A percentile compares a stretch with the other conserved stretches of the same genome.
phyloP scores from a whole-genome alignment of 1,140 invertebrate genomes.

The Diorhabda elongata region DNA sequence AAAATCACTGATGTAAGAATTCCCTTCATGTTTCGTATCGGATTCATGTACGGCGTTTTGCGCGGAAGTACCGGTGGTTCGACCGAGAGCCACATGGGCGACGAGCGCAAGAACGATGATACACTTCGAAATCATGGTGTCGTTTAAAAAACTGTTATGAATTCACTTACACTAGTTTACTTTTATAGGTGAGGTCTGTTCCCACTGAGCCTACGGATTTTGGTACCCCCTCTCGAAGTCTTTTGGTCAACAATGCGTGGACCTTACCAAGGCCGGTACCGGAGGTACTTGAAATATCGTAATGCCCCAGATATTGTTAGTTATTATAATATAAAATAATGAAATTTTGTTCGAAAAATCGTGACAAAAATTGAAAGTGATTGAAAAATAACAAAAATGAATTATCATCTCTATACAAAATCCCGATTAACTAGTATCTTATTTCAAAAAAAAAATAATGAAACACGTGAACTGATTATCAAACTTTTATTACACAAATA shows the following conservation, averaged over 20 bases:
- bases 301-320: too few species aligned
- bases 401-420: too few species aligned
- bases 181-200: conserved; percentile 41
- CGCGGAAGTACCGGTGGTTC: conserved; percentile 48
- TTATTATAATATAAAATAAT: too few species aligned
- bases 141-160: conserved; percentile 42
- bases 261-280: neutral
- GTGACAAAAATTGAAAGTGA: too few species aligned
- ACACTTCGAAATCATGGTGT: conserved; percentile 43
- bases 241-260: conserved; percentile 1
- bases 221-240: conserved; percentile 1
- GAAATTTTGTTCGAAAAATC: too few species aligned
- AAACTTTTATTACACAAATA: too few species aligned
- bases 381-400: too few species aligned
- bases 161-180: conserved; percentile 45
- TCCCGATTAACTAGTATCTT: too few species aligned
- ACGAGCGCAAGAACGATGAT: conserved; percentile 45
- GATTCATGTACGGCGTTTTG: conserved; percentile 50
- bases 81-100: conserved; percentile 43
- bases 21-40: conserved; percentile 41
- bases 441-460: too few species aligned
- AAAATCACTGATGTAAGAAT: conserved; percentile 52
- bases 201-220: conserved; percentile 12
- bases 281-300: neutral
- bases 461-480: too few species aligned